Conservation (phyloP, 92 coral and sea anemone genomes). For the Palythoa grandis region DNA sequence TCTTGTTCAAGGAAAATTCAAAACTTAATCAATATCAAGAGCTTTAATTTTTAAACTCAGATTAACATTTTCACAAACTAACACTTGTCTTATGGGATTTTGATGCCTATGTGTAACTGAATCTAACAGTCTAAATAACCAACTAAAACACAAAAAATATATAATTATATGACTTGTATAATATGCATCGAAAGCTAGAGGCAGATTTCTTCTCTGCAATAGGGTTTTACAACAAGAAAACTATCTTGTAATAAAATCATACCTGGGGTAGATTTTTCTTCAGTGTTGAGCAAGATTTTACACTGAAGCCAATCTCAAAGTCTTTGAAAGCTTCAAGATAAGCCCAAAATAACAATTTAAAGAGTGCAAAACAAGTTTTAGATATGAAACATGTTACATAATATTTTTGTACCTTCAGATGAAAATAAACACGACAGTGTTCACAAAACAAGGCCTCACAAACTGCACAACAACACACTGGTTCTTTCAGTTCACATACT, state of each 20-base stretch:
- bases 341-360: not conserved
- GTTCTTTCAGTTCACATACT: conserved; percentile 85
- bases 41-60: too few relatives aligned
- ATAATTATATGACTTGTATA: too few relatives aligned
- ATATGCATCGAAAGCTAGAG: too few relatives aligned
- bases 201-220: too few relatives aligned
- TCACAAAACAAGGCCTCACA: conserved; percentile 92
- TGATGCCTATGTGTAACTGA: too few relatives aligned
- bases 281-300: not conserved
- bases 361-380: not conserved
- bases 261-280: not conserved
- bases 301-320: not conserved
- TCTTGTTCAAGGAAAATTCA: too few relatives aligned
- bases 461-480: conserved; percentile 86
- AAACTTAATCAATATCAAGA: too few relatives aligned
- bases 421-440: conserved; percentile 64
- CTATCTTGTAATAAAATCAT: not conserved
- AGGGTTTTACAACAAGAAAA: not conserved
- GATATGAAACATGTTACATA: not conserved
- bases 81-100: too few relatives aligned
- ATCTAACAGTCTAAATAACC: too few relatives aligned
- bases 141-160: too few relatives aligned
- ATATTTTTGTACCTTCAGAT: conserved; percentile 64
- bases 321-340: not conserved
- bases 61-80: too few relatives aligned